phyloP scores from a whole-genome alignment of 2,888 invertebrate genomes.

The Lepidonotus clava region DNA sequence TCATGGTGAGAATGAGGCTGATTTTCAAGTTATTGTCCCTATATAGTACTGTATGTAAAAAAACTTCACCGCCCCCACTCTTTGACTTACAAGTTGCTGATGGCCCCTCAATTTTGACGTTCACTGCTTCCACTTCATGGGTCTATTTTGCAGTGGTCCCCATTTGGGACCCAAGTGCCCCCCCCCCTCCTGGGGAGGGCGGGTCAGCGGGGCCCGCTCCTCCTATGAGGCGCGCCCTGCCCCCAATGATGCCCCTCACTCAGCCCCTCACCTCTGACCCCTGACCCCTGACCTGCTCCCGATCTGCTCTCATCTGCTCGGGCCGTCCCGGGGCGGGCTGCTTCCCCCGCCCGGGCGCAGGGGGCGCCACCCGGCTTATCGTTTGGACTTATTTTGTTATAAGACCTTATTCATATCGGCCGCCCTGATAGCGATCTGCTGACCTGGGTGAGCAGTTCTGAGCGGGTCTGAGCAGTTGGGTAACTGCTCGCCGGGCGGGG shows the following conservation, averaged over 20 bases:
- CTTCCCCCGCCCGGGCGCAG: not conserved
- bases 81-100: too few species aligned
- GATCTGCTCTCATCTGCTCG: constrained; percentile 34
- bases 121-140: too few species aligned
- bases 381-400: constrained; percentile 38
- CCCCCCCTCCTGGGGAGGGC: too few species aligned
- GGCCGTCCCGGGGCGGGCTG: not conserved
- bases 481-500: not conserved
- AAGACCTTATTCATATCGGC: constrained; percentile 44
- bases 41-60: too few species aligned
- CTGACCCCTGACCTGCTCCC: constrained; percentile 21
- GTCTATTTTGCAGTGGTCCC: too few species aligned
- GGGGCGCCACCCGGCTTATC: constrained; percentile 47
- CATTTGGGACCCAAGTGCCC: too few species aligned
- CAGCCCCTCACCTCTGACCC: not conserved
- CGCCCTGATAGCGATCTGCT: constrained; percentile 13
- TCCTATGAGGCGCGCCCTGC: not conserved
- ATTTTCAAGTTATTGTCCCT: too few species aligned
- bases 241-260: not conserved
- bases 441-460: too few species aligned
- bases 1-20: too few species aligned
- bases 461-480: constrained; percentile 45
- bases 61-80: too few species aligned
- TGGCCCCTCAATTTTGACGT: too few species aligned
- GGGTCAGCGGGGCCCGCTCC: not conserved